Conservation (phyloP, 2,797 vertebrate species). For the Spea hammondii region DNA sequence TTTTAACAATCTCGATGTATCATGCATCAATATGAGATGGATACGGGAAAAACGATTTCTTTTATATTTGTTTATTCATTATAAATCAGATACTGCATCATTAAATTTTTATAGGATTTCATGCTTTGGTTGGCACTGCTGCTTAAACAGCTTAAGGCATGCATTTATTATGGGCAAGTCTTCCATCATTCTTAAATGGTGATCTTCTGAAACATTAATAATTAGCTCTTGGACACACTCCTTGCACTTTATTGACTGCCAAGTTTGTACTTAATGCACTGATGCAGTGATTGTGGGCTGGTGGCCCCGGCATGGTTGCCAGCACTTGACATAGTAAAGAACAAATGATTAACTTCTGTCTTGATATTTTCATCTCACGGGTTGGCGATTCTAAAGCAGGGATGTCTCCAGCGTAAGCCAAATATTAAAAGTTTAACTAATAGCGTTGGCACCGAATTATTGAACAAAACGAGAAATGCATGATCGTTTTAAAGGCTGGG, state of each 20-base stretch:
- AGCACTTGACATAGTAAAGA: not conserved
- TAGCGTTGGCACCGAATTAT: too few species aligned
- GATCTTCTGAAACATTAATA: slow-evolving; percentile 27
- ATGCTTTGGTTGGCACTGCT: not conserved
- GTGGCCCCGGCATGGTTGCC: slow-evolving; percentile 9
- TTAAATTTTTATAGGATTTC: not conserved
- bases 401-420: not conserved
- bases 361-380: not conserved
- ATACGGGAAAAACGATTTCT: too few species aligned
- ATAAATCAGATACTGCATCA: not conserved
- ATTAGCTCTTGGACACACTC: slow-evolving; percentile 32
- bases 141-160: not conserved
- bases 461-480: too few species aligned
- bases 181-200: slow-evolving; percentile 18
- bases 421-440: too few species aligned
- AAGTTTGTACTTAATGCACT: slow-evolving; percentile 21
- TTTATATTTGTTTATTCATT: not conserved
- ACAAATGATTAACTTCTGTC: slow-evolving; percentile 2
- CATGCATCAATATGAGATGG: too few species aligned
- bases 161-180: not conserved
- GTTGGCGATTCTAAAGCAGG: not conserved
- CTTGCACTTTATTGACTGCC: slow-evolving; percentile 31
- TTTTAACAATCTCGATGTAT: too few species aligned
- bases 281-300: slow-evolving; percentile 6
- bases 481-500: too few species aligned